Conservation (phyloP, 2,888 invertebrate species). For the Scaptodrosophila latifasciaeformis region DNA sequence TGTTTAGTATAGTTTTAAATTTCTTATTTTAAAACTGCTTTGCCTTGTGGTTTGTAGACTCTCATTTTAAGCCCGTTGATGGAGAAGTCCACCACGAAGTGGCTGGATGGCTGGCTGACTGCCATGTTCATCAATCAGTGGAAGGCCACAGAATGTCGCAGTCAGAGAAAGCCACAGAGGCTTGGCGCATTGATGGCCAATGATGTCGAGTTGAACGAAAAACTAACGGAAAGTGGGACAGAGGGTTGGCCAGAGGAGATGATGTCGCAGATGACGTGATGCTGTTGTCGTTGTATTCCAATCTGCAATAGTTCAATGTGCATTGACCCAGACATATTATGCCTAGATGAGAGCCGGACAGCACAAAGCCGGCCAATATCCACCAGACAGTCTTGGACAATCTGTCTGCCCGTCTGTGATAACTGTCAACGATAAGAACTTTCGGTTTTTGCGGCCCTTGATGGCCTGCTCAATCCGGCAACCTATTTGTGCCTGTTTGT, state of each 20-base stretch:
- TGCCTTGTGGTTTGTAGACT: no score
- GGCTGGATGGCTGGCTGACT: no score
- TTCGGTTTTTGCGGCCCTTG: background rate
- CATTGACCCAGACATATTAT: background rate
- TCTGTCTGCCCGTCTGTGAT: background rate
- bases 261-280: background rate
- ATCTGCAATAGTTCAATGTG: background rate
- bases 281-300: background rate
- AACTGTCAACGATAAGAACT: slow-evolving; percentile 1
- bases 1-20: no score
- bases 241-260: background rate
- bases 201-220: background rate
- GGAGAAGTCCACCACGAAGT: no score
- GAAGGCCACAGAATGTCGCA: no score
- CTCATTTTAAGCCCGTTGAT: no score
- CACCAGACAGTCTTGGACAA: no score
- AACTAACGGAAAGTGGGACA: no score
- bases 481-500: background rate
- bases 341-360: no score
- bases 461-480: background rate
- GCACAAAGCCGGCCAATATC: no score
- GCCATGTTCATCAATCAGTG: no score
- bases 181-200: background rate
- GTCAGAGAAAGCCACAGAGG: slow-evolving; percentile 4
- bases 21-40: background rate